phyloP scores from a whole-genome alignment of 35 echinoderm and acorn worm species.

The Heliocidaris tuberculata region DNA sequence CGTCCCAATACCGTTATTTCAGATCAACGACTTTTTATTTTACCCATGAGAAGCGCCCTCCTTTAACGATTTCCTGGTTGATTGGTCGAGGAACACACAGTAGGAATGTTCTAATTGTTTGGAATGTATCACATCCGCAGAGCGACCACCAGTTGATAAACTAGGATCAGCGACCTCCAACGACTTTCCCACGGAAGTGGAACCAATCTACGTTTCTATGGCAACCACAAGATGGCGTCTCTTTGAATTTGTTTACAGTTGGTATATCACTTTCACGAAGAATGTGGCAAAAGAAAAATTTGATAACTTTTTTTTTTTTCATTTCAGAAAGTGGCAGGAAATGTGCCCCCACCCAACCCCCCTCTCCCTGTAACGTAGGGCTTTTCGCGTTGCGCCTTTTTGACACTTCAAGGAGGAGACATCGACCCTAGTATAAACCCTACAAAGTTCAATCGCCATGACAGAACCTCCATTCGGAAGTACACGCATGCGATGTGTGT shows the following conservation, averaged over 20 bases:
- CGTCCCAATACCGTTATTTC: no score
- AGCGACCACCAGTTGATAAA: background rate
- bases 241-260: background rate
- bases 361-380: no score
- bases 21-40: background rate
- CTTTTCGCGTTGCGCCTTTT: no score
- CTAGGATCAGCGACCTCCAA: background rate
- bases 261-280: no score
- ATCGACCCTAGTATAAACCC: no score
- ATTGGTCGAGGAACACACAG: background rate
- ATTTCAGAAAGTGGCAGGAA: no score
- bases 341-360: no score
- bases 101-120: background rate
- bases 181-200: background rate
- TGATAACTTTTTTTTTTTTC: no score
- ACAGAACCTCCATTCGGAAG: background rate
- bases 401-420: no score
- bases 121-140: background rate
- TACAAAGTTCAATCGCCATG: no score
- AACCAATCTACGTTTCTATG: background rate
- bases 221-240: background rate
- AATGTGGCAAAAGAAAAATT: no score
- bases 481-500: background rate
- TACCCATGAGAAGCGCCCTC: background rate
- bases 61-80: background rate